Base-by-base conservation (phyloP, 2,113 vertebrate species). In the Charadrius vociferus region DNA sequence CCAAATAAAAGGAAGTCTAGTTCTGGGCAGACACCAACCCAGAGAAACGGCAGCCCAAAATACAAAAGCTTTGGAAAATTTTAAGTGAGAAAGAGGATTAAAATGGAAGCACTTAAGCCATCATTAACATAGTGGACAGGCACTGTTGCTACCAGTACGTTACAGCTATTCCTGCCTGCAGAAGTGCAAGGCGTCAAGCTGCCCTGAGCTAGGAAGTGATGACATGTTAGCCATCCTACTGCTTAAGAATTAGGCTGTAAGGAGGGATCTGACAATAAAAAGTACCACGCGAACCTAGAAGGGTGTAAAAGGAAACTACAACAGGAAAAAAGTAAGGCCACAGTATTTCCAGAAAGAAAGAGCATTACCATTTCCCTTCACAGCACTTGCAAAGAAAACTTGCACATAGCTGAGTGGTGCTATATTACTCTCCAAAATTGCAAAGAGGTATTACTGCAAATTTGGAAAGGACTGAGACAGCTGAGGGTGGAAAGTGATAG, bases 381-480 rank as follows among this genome's bases (percentile, higher is more conserved):
- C 71, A 74, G 87, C 90, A 84, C 27, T 30, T 94, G 50, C 73
- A 96, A 97, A 97, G 91, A 71, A 87, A 93, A 81, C 94, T 47
- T n/a, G 95, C 59, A 30, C 30, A 5, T 14, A 80, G 70, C 82
- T 5, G 2, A 41, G 80, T 58, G 52, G 49, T 88, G 74, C 70
- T 63, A 9, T 50, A 52, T 13, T 79, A 79, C 50, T 36, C 58
- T 93, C 27, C 88, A 87, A 74, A 66, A 81, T 1, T 73, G 50
- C 78, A 86, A 66, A 97, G 72, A 90, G 36, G 58, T 79, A 43
- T 34, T 74, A 84, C 27, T 79, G 50, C 89, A 67, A 93, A 81
- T 41, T 81, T 81, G 90, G 95, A 66, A 68, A 94, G 67, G 74
- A 67, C 65, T 83, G 66, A 83, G 43, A 39, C 21, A 19, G 78